Evolutionary conservation across 2,113 vertebrate genomes (phyloP).

Genomic region (Circaetus gallicus): DNA sequence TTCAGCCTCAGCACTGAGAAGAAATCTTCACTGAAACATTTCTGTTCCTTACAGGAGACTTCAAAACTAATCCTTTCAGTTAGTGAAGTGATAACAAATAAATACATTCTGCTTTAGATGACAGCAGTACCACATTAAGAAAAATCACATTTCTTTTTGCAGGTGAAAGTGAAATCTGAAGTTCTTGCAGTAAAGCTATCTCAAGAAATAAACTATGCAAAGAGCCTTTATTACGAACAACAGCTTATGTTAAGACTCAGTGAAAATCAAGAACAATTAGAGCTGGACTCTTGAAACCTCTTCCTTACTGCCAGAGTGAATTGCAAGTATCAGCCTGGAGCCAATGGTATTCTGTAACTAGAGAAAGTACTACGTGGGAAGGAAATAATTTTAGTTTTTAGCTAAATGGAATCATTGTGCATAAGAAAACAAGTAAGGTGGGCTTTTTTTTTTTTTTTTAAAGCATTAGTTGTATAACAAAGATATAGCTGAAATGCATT

Average conservation of each 20-base stretch:
- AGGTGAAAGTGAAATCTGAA: conserved; percentile 95
- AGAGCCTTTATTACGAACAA: conserved; percentile 98
- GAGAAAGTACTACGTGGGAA: not conserved
- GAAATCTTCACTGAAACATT: not conserved
- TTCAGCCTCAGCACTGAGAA: not conserved
- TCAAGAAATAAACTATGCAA: conserved; percentile 98
- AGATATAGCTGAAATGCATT: conserved; percentile 20
- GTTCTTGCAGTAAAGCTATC: conserved; percentile 90
- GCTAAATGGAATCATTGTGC: not conserved
- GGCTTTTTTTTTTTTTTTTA: not conserved
- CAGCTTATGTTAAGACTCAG: conserved; percentile 92
- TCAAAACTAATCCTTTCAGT: not conserved
- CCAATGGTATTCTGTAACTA: not conserved
- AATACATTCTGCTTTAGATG: not conserved
- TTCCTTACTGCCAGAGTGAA: not conserved
- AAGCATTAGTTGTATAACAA: conserved; percentile 41
- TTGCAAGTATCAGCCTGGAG: not conserved
- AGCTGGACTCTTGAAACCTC: conserved; percentile 85
- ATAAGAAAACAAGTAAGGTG: conserved; percentile 17
- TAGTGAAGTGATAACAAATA: not conserved
- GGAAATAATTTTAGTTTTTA: not conserved
- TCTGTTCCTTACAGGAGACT: not conserved
- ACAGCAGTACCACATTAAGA: not conserved
- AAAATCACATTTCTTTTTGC: not conserved
- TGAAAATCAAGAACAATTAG: conserved; percentile 81